Base-by-base conservation (phyloP, 2,797 vertebrate genomes). In the Macropus fuliginosus region DNA sequence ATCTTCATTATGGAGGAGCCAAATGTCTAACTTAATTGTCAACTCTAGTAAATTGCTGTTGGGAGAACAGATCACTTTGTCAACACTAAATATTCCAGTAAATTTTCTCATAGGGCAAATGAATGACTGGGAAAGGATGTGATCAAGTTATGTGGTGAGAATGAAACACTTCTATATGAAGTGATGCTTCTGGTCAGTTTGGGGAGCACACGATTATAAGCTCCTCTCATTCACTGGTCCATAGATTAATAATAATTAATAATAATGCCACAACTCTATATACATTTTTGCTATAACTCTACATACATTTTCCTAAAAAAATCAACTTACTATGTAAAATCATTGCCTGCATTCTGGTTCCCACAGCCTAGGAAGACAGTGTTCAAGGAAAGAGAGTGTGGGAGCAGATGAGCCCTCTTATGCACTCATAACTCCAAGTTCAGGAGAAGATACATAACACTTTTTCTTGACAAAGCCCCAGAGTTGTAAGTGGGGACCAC, bases 11-110 rank as follows among this genome's bases (percentile, higher is more conserved):
- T 46, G 74, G 9, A 46, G 9, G 74, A 91, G 56, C 3, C n/a
- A 66, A 34, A 14, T 55, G 2, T 91, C 54, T 54, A 16, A 57
- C 1, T 4, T 90, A 0, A 87, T 56, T 81, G 0, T 11, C 59
- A 24, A 5, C 89, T 94, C 55, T 34, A 94, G 46, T 91, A 96
- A 94, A 74, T 40, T 91, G 21, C 1, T 93, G 54, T 91, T 94
- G 31, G 31, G 34, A 92, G 8, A 90, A 90, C 28, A 93, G 91
- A 81, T 55, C 16, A 62, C 91, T 93, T 54, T 90, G 91, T 57
- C 92, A 66, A 16, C 91, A 93, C 0, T 24, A 59, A 66, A 29
- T 95, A 91, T 92, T 95, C 8, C 74, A 28, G 54, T 92, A 87
- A 46, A 87, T 27, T 46, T 87, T 21, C 9, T 87, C 74, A 87